Base-by-base conservation (phyloP, 1,140 invertebrate species). In the Drosophila auraria region DNA sequence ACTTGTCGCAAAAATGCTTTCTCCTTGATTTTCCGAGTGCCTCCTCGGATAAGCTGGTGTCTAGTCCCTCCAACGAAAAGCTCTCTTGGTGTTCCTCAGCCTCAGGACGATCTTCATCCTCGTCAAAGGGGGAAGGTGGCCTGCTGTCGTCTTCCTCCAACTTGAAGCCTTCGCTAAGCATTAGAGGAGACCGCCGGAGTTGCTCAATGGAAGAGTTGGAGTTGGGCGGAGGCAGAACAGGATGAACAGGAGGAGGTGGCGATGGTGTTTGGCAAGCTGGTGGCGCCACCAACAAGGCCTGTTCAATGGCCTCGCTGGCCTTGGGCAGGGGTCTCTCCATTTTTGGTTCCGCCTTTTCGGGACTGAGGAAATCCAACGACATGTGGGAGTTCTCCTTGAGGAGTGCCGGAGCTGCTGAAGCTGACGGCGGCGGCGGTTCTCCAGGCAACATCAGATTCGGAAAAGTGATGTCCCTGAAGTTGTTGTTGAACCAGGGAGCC, bases 1-100 rank as follows among this genome's bases (percentile, higher is more conserved):
- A 98, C 69, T 94, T 42, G 92, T 73, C 93, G 82, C 96, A 97
- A 83, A 76, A 50, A 73, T 91, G 63, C 82, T 91, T 93, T 15
- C 81, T 80, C 2, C 74, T 74, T 1, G 62, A 2, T 6, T 71
- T 73, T 40, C 40, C 49, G 0, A 23, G 7, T 2, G 69, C 44
- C 0, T 83, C 74, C 25, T 65, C 47, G 15, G 36, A 3, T 9
- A 47, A 17, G 15, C 56, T 80, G 17, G 42, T 61, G 6, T 72
- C 69, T 17, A 30, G 2, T 9, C n/a, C 27, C 15, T 89, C 70
- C 49, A 76, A 15, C 2, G 51, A 14, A 27, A 60, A 79, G 53
- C 60, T 56, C 30, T 90, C 78, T 1, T 38, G 36, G 27, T 64
- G 42, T 7, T 80, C 66, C 27, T 82, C 82, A 17, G 33, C 44